Evolutionary conservation across 1,140 invertebrate genomes (phyloP).

Genomic region (Arion vulgaris): DNA sequence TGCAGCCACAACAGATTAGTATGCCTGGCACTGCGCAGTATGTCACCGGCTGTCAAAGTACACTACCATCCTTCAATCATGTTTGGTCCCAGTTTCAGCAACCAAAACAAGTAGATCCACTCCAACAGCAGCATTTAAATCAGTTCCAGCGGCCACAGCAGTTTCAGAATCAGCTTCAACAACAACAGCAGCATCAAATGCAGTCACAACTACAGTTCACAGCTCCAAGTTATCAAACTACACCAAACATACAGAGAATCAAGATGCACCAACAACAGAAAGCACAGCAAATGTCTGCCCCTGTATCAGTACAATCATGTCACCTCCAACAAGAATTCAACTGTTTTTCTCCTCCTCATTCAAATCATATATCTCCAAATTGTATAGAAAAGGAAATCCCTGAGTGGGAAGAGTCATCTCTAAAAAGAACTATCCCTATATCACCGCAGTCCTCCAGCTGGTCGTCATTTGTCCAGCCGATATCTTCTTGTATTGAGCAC

Average conservation of each 20-base stretch:
- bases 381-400: background rate
- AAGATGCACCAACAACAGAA: slow-evolving; percentile 28
- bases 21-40: background rate
- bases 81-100: slow-evolving; percentile 39
- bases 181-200: background rate
- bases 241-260: slow-evolving; percentile 19
- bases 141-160: slow-evolving; percentile 6
- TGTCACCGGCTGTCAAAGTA: background rate
- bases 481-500: slow-evolving; percentile 15
- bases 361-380: background rate
- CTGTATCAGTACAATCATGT: background rate
- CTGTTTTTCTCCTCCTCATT: background rate
- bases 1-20: slow-evolving; percentile 19
- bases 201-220: slow-evolving; percentile 20
- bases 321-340: background rate
- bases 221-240: background rate
- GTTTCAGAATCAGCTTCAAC: background rate
- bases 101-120: slow-evolving; percentile 15
- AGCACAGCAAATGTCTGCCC: slow-evolving; percentile 9
- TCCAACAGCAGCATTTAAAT: slow-evolving; percentile 16
- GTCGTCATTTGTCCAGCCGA: background rate
- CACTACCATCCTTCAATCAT: slow-evolving; percentile 32
- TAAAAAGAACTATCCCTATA: background rate
- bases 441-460: background rate
- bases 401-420: background rate